Evolutionary conservation across 2,797 vertebrate genomes (phyloP).

Genomic region (Sciurus vulgaris): DNA sequence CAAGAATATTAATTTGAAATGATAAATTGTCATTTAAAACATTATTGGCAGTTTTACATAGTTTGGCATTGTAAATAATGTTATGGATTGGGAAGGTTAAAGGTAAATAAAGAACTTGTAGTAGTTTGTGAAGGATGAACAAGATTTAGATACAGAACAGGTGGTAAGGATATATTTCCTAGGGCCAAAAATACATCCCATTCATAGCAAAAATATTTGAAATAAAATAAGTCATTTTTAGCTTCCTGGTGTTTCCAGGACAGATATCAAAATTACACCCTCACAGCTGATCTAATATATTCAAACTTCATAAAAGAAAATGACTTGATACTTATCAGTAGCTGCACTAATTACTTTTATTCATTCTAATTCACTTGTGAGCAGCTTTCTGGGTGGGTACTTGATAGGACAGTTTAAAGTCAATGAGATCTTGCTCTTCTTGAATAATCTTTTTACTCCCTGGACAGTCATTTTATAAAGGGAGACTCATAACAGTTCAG

Average conservation of each 20-base stretch:
- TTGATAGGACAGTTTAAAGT: conserved; percentile 58
- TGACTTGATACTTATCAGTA: conserved; percentile 2
- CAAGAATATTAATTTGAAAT: conserved; percentile 5
- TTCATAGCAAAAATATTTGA: neutral
- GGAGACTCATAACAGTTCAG: neutral
- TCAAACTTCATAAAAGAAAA: conserved; percentile 55
- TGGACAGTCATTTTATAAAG: conserved; percentile 44
- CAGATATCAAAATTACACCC: neutral
- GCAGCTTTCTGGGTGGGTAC: neutral
- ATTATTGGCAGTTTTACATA: neutral
- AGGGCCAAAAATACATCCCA: neutral
- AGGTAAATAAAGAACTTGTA: neutral
- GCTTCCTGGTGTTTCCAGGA: neutral
- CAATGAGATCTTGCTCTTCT: conserved; percentile 48
- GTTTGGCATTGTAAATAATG: neutral
- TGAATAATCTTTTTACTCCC: conserved; percentile 26
- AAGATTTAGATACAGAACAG: neutral
- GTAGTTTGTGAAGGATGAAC: neutral
- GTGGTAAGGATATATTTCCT: neutral
- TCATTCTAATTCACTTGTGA: conserved; percentile 47
- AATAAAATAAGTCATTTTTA: neutral
- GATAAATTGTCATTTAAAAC: neutral
- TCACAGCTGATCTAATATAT: neutral
- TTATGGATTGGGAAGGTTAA: neutral
- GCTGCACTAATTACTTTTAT: conserved; percentile 55